Evolutionary conservation across 2,888 invertebrate species (phyloP), one percentile per base, ranked within the genome.

Genomic region (Xestoiulus laeticollis): DNA sequence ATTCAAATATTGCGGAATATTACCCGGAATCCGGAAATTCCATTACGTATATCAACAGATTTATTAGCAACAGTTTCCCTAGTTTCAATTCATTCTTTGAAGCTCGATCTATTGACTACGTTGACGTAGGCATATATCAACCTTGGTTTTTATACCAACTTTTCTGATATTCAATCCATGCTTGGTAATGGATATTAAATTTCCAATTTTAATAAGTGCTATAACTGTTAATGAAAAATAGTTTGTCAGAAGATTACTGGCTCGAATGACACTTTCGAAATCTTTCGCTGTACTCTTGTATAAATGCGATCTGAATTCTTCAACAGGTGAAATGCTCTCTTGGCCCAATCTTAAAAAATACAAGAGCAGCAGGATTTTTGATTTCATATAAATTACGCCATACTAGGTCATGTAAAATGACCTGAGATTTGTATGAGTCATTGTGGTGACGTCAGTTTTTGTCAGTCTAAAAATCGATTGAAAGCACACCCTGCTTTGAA

Each of bases 81-180:
- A 22, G 19, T 26, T 68, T 68, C 10, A 68, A n/a, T 68, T 68
- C 26, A 68, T 26, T 68, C 12, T n/a, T 26, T 8, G 68, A 68
- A 8, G 8, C n/a, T n/a, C n/a, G n/a, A n/a, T 26, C n/a, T 22
- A 26, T 8, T 68, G 22, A 12, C 10, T 10, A 6, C 26, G 68
- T 68, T 85, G 85, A 85, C 85, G 85, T 85, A 68, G 33, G 85
- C 85, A 85, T 16, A 85, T n/a, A 16, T 43, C 85, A 85, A 33
- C 85, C 43, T 33, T 85, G 43, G 6, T 85, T 85, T 85, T 44
- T 43, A 85, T 43, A 10, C n/a, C n/a, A 43, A 43, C 43, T 85
- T 85, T 85, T 85, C 22, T 85, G 85, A 43, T 85, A 44, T 85
- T 26, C 4, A 6, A 68, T 26, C 68, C 68, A 68, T 68, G 5